These are phyloP conservation scores for Hoplias malabaricus DNA, from an alignment of 2,113 vertebrate species.

Conservation along the genomic window DNA sequence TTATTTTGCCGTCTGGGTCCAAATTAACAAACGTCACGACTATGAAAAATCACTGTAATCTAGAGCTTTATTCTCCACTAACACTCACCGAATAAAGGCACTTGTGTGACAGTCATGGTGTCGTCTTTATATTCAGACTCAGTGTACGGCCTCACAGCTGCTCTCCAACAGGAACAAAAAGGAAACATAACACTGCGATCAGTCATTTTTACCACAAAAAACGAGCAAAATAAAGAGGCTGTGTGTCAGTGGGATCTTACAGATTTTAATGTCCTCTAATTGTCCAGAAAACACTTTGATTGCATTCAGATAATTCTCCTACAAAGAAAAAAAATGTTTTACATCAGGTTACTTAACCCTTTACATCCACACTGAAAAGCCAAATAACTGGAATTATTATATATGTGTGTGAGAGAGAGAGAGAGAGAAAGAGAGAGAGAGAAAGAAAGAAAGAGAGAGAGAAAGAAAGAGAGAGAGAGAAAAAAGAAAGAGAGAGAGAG, in stretches of 20 bases:
- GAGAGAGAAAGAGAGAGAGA: no score
- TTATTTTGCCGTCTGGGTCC: no score
- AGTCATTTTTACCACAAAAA: no score
- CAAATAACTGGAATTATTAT: background rate
- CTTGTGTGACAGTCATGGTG: constrained; percentile 78
- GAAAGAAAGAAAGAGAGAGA: no score
- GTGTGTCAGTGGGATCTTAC: no score
- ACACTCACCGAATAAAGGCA: constrained; percentile 86
- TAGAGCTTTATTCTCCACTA: background rate
- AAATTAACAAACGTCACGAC: no score
- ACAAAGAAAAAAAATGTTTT: background rate
- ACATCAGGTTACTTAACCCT: background rate
- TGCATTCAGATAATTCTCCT: constrained; percentile 69
- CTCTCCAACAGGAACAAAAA: background rate
- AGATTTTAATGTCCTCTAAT: constrained; percentile 70
- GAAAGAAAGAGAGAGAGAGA: background rate
- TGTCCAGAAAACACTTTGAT: constrained; percentile 73
- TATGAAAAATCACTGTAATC: background rate
- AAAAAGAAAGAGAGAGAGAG: background rate
- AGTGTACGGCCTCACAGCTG: constrained; percentile 72
- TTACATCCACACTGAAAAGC: no score
- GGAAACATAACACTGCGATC: no score
- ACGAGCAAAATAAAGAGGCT: no score
- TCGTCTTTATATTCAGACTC: constrained; percentile 62
- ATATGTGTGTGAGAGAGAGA: no score